Evolutionary conservation across 2,888 invertebrate species (phyloP), one percentile per base, ranked within the genome.

Genomic region (Polydrusus cervinus): DNA sequence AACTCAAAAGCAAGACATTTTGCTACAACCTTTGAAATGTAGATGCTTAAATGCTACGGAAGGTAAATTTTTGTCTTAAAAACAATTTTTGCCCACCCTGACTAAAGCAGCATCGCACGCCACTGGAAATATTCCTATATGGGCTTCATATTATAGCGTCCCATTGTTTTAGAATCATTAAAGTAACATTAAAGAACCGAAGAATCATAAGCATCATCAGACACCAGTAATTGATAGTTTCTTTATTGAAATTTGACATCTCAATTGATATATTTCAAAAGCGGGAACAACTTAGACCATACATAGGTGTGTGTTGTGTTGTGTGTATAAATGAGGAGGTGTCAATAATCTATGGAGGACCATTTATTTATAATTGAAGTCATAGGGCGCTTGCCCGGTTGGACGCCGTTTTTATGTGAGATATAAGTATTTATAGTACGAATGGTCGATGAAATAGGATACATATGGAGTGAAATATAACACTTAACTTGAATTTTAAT

Each of bases 281-380:
- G 47, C 60, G 14, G 49, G 60, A 34, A 49, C 66, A 49, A 43
- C 64, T 65, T 60, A 34, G 53, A 13, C 70, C 70, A 51, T 70
- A 71, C 65, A 43, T 43, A 43, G 43, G 43, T 43, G 75, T 74
- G 75, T 49, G 65, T 71, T 55, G 34, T 40, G 65, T 45, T 65
- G 75, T 71, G 64, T n/a, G 57, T 61, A 75, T 75, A 75, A 75
- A 75, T 75, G 75, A 57, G 55, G 40, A 71, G 71, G 70, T 75
- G 75, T 75, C 75, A 71, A 70, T 75, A 75, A 61, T 70, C 65
- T 75, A 65, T 71, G 40, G 60, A 55, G 71, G 75, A 57, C 67
- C 34, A 70, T 74, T 60, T 70, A 71, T 75, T 61, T 70, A 49
- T 43, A 60, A 71, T 51, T 60, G 47, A 18, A 47, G 51, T 51